Conservation (phyloP, 2,888 invertebrate species). For the Cosmorhoe ocellata region DNA sequence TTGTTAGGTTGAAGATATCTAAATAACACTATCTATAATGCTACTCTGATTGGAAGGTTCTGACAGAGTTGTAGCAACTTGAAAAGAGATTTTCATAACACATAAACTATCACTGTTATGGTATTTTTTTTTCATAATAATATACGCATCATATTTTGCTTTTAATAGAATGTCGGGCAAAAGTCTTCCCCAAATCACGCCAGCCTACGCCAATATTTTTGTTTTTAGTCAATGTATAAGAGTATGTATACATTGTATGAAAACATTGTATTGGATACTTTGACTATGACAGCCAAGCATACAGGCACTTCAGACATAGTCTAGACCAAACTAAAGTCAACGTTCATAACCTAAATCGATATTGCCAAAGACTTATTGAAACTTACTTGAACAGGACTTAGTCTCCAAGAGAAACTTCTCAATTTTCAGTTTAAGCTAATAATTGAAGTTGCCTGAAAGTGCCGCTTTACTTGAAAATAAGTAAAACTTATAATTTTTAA, state of each 20-base stretch:
- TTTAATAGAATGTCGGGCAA: too few relatives aligned
- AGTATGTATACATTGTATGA: too few relatives aligned
- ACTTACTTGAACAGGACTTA: slow-evolving; percentile 26
- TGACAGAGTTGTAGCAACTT: too few relatives aligned
- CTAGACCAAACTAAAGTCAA: slow-evolving; percentile 34
- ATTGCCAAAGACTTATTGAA: slow-evolving; percentile 29
- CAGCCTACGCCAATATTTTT: too few relatives aligned
- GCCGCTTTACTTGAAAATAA: slow-evolving; percentile 19
- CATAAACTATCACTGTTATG: too few relatives aligned
- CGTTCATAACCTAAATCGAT: slow-evolving; percentile 27
- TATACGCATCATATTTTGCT: too few relatives aligned
- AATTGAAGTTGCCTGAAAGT: slow-evolving; percentile 27
- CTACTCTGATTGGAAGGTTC: too few relatives aligned
- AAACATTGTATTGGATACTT: too few relatives aligned
- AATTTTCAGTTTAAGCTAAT: slow-evolving; percentile 27
- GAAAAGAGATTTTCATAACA: too few relatives aligned
- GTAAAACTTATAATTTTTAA: slow-evolving; percentile 28
- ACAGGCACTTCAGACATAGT: slow-evolving; percentile 20
- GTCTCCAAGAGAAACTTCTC: slow-evolving; percentile 24
- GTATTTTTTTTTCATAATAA: too few relatives aligned
- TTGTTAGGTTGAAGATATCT: slow-evolving; percentile 1
- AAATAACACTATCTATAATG: neutral
- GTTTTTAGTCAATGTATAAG: too few relatives aligned
- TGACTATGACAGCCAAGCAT: slow-evolving; percentile 9
- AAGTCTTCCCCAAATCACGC: too few relatives aligned